phyloP scores from a whole-genome alignment of 92 coral and sea anemone genomes.

The Parazoanthus darwini region DNA sequence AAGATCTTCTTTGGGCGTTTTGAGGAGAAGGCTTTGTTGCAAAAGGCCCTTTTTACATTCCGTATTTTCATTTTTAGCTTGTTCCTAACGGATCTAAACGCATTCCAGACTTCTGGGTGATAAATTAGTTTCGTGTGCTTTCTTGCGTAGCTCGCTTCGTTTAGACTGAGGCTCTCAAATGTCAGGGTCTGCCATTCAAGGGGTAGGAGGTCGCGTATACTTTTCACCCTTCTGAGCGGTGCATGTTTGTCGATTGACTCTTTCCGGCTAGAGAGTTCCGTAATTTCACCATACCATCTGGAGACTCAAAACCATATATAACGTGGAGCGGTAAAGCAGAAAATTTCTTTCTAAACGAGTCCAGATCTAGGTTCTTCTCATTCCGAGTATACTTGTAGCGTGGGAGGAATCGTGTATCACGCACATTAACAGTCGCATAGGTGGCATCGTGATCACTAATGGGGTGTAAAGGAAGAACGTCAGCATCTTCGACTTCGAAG shows the following conservation, averaged over 20 bases:
- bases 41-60: constrained; percentile 44
- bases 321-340: constrained; percentile 10
- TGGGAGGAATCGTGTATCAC: constrained; percentile 38
- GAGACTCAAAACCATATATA: constrained; percentile 30
- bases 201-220: constrained; percentile 75
- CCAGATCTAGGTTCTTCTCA: background rate
- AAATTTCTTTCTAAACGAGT: constrained; percentile 10
- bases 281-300: constrained; percentile 30
- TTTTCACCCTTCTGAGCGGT: constrained; percentile 36
- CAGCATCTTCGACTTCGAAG: background rate
- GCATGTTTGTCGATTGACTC: constrained; percentile 12
- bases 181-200: constrained; percentile 50
- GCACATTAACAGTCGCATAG: constrained; percentile 39
- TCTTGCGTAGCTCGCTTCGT: constrained; percentile 43
- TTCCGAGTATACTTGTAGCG: constrained; percentile 34
- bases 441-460: constrained; percentile 56
- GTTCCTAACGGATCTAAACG: constrained; percentile 52
- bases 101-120: constrained; percentile 42
- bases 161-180: constrained; percentile 51
- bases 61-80: constrained; percentile 46
- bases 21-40: constrained; percentile 52
- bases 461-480: constrained; percentile 55
- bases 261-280: constrained; percentile 12
- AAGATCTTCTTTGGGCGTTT: constrained; percentile 63
- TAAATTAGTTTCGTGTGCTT: constrained; percentile 22